Evolutionary conservation across 2,797 vertebrate species (phyloP).

Genomic region (Champsocephalus esox): DNA sequence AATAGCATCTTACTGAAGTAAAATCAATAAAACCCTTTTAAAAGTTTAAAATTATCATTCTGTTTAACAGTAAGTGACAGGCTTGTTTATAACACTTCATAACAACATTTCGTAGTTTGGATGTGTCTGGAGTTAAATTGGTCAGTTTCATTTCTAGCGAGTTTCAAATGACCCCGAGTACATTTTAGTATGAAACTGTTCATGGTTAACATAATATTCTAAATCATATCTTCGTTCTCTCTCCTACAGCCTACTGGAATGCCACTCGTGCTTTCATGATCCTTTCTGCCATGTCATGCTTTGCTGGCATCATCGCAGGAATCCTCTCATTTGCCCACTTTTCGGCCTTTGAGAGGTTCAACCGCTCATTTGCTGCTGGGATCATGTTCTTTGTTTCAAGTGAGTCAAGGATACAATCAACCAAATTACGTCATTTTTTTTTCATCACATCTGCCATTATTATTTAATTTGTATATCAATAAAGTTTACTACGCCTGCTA

Average conservation of each 20-base stretch:
- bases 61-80: background rate
- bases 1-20: background rate
- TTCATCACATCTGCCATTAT: background rate
- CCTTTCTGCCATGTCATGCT: constrained; percentile 89
- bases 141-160: background rate
- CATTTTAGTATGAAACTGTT: background rate
- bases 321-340: constrained; percentile 90
- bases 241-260: constrained; percentile 89
- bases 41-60: background rate
- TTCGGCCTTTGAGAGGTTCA: constrained; percentile 87
- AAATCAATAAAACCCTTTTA: background rate
- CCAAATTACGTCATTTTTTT: background rate
- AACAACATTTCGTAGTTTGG: background rate
- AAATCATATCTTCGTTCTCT: background rate
- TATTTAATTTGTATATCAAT: constrained; percentile 8
- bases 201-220: background rate
- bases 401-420: constrained; percentile 72
- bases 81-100: background rate
- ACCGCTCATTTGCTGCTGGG: constrained; percentile 88
- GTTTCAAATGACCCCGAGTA: background rate
- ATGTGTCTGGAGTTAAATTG: too few relatives aligned
- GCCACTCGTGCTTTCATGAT: constrained; percentile 93
- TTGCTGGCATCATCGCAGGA: constrained; percentile 88
- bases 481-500: background rate
- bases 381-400: constrained; percentile 92